Percentiles rank a stretch among this genome's conserved stretches.
These are phyloP conservation scores for Manis crassicaudata DNA, from an alignment of 2,797 vertebrate species.

Conservation along the genomic window DNA sequence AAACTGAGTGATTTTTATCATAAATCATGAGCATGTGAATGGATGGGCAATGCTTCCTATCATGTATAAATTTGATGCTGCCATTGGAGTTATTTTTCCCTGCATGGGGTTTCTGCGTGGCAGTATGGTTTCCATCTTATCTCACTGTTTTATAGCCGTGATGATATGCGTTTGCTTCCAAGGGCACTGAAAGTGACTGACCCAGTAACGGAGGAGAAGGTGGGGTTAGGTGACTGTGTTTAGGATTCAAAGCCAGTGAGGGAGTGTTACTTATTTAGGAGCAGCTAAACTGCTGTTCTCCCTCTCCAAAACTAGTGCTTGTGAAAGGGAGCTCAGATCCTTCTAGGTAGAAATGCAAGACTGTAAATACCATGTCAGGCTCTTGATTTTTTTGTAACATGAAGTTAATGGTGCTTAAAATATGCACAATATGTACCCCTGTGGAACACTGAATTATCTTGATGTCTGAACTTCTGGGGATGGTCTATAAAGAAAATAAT, in stretches of 20 bases:
- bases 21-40: neutral
- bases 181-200: neutral
- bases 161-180: neutral
- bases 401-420: conserved; percentile 78
- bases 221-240: neutral
- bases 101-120: neutral
- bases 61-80: neutral
- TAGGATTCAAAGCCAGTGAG: neutral
- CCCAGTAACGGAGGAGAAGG: neutral
- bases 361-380: conserved; percentile 68
- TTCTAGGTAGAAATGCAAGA: conserved; percentile 57
- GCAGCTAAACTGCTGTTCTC: neutral
- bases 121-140: neutral
- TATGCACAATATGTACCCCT: conserved; percentile 52
- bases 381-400: conserved; percentile 72
- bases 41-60: neutral
- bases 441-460: conserved; percentile 62
- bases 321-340: conserved; percentile 31
- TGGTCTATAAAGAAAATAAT: conserved; percentile 64
- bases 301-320: neutral
- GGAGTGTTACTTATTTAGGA: neutral
- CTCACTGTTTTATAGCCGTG: neutral
- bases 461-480: conserved; percentile 60
- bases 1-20: conserved; percentile 2
- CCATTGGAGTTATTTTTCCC: neutral